Evolutionary conservation across 1,140 invertebrate genomes (phyloP), one percentile per base, ranked within the genome.

Genomic region (Tribolium madens): DNA sequence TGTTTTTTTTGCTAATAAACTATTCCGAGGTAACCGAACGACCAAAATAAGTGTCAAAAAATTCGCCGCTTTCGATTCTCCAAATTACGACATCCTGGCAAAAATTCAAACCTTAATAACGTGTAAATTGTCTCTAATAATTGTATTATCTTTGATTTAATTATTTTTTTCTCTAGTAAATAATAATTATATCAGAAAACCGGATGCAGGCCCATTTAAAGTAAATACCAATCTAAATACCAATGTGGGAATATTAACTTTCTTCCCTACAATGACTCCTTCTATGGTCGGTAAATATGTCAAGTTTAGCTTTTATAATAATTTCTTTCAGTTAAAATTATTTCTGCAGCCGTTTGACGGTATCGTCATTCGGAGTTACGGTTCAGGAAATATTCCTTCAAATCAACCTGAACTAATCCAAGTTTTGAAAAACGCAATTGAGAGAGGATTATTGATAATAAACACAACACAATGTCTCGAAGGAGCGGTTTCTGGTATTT

Each of bases 351-450:
- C 96, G 0, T 94, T 96, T 52, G 89, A 84, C 68, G 83, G 83
- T 6, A 93, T 98, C 1, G 93, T 99, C 0, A 85, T 99, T 9
- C 95, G 98, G 86, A 95, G 94, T 0, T 99, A 97, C 81, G 97
- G 97, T 4, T 90, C 93, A 0, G 98, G 98, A 0, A 99, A 99
- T 84, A 91, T 97, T 13, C 97, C 97, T 0, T 91, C 91, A 0
- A 94, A 95, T 82, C 88, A 95, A 10, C 86, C 87, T n/a, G 97
- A 98, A 80, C 87, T 99, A 0, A 85, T 98, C 0, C 87, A 91
- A 0, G 93, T 93, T 78, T 86, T 99, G 0, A 86, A 89, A 36
- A 87, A 88, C 0, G 97, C 97, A 0, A 88, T 91, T 0, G 86
- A 91, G 15, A 87, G 94, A 18, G 97, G 96, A 0, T 90, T 98